Base-by-base conservation (phyloP, 2,888 invertebrate species). In the Oligia latruncula region DNA sequence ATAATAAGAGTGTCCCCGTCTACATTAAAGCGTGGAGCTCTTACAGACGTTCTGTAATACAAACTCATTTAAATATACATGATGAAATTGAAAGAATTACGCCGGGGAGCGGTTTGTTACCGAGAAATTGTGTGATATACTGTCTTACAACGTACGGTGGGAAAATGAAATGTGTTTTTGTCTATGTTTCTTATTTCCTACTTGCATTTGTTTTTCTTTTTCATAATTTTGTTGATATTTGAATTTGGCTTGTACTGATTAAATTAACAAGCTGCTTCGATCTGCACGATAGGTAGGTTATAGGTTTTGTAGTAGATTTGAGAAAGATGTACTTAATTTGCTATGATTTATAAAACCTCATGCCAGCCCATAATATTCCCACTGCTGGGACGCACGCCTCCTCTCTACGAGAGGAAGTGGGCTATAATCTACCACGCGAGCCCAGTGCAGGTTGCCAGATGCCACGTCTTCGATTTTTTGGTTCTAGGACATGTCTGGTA, bases 21-120 rank as follows among this genome's bases (percentile, higher is more conserved):
- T 94, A 96, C 95, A 96, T 96, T 96, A 96, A 95, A 93, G 75
- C 76, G 72, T 82, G 84, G 81, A 77, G 88, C 80, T 83, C 88
- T 88, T 87, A 85, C 90, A 91, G 90, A 91, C 93, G 90, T 91
- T 91, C 94, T 93, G 95, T 94, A 93, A 94, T 93, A 95, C 95
- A 95, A 93, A 94, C 92, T 95, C 95, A 96, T 96, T 96, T 96
- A 93, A 95, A 96, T 96, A 96, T 92, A 96, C 96, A 96, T 93
- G 95, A 95, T 95, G 94, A 95, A 96, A 96, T 96, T 96, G 96
- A 96, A 95, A 95, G 95, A 95, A 96, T 95, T 94, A 94, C 94
- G 90, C 77, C 87, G 88, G 89, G 91, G 88, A 82, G 90, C 83
- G 87, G 86, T 88, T 91, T 90, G 90, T 85, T 80, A 58, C 52